A percentile compares a stretch with the other conserved stretches of the same genome.
phyloP scores from a whole-genome alignment of 2,888 invertebrate species.

The Bedellia somnulentella region DNA sequence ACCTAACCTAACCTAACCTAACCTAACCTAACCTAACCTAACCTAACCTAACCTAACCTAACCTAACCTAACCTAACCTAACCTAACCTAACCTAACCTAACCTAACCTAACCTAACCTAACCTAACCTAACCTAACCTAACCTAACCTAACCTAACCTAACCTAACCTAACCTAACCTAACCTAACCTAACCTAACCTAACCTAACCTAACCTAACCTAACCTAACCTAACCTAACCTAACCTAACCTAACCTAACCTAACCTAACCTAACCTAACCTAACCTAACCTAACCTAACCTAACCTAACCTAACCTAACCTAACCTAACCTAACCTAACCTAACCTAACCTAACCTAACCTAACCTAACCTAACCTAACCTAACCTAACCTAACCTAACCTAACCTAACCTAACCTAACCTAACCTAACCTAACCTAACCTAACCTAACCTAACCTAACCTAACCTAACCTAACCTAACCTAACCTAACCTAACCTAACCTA shows the following conservation, averaged over 20 bases:
- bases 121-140: conserved; percentile 8
- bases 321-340: neutral
- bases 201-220: conserved; percentile 6
- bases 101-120: conserved; percentile 8
- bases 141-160: conserved; percentile 7
- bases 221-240: conserved; percentile 8
- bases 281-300: conserved; percentile 5
- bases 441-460: conserved; percentile 6
- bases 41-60: conserved; percentile 7
- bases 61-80: conserved; percentile 7
- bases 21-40: conserved; percentile 8
- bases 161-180: conserved; percentile 8
- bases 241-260: conserved; percentile 12
- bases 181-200: conserved; percentile 7
- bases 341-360: neutral
- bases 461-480: conserved; percentile 6
- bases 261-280: conserved; percentile 5
- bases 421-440: conserved; percentile 6
- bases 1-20: conserved; percentile 7
- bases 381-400: conserved; percentile 6
- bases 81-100: conserved; percentile 8
- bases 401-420: conserved; percentile 7
- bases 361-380: neutral
- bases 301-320: conserved; percentile 3
- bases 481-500: conserved; percentile 6